Conservation (phyloP, 1,140 invertebrate genomes). For the Zaprionus capensis region DNA sequence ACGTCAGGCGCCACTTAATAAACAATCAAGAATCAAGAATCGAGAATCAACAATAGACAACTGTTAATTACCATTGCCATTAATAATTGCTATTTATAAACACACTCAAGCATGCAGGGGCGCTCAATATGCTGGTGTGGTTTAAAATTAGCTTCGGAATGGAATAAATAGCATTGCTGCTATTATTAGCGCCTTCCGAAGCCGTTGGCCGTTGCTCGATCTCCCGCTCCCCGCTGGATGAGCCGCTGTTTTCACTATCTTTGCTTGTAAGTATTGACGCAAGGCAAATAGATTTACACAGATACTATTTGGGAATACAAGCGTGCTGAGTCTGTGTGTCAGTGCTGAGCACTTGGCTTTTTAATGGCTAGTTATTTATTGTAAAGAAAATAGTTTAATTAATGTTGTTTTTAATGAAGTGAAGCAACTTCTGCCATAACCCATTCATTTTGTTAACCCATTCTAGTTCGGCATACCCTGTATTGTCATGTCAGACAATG, state of each 20-base stretch:
- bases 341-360: constrained; percentile 26
- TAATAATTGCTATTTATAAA: constrained; percentile 70
- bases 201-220: constrained; percentile 56
- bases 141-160: constrained; percentile 75
- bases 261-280: constrained; percentile 33
- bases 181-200: constrained; percentile 59
- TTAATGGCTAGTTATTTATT: constrained; percentile 3
- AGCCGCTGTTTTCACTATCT: constrained; percentile 48
- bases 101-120: constrained; percentile 4
- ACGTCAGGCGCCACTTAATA: constrained; percentile 72
- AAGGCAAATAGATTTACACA: constrained; percentile 42
- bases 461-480: neutral
- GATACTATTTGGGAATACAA: constrained; percentile 21
- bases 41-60: constrained; percentile 57
- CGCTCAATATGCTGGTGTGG: constrained; percentile 20
- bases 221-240: constrained; percentile 28
- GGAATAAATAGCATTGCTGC: constrained; percentile 66
- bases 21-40: constrained; percentile 58
- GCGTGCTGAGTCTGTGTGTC: constrained; percentile 11
- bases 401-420: neutral
- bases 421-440: no score
- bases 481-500: neutral
- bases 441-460: neutral
- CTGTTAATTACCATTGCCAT: constrained; percentile 67
- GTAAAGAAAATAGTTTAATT: neutral